phyloP scores from a whole-genome alignment of 2,797 vertebrate species.

The Carduelis carduelis region DNA sequence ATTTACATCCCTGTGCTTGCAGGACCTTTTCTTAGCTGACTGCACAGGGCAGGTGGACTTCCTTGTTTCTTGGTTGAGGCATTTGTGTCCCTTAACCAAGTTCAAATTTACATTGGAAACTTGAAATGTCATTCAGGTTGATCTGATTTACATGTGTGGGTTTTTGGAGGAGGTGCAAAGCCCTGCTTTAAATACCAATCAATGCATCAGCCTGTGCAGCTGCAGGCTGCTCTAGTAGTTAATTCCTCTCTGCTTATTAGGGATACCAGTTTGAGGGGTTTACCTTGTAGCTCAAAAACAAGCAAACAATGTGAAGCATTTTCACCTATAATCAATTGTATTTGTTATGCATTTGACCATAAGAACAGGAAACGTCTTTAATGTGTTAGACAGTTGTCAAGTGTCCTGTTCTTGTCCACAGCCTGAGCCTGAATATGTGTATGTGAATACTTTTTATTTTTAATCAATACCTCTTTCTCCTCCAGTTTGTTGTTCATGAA shows the following conservation, averaged over 20 bases:
- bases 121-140: not conserved
- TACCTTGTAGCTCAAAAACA: not conserved
- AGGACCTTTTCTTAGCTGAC: not conserved
- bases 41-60: not conserved
- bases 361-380: not conserved
- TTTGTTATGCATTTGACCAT: not conserved
- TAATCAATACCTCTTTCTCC: not conserved
- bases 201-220: constrained; percentile 5
- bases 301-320: not conserved
- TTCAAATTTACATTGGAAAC: not conserved
- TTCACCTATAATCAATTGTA: not conserved
- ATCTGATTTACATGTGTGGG: constrained; percentile 31
- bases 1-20: not conserved
- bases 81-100: not conserved
- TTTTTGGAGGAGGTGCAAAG: constrained; percentile 28
- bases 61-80: not conserved
- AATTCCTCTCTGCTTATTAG: not conserved
- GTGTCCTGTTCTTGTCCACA: not conserved
- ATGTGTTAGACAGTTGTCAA: not conserved
- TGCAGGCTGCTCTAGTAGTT: not conserved
- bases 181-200: constrained; percentile 19
- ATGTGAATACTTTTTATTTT: not conserved
- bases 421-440: not conserved
- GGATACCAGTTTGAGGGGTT: not conserved
- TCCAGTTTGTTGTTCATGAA: constrained; percentile 91